Base-by-base conservation (phyloP, 2,888 invertebrate species). In the Cyclophora albipunctata region DNA sequence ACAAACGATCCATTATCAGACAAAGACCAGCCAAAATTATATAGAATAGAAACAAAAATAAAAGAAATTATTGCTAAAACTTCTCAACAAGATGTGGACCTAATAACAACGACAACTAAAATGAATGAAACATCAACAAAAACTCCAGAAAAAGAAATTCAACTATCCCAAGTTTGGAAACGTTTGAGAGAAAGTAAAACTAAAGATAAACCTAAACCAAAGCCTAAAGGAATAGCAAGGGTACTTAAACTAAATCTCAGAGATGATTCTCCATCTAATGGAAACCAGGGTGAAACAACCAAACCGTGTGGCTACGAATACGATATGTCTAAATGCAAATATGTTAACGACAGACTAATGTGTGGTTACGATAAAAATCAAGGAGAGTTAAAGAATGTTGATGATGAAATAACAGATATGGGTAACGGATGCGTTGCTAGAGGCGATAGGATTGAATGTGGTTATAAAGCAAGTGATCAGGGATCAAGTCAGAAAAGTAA, bases 351-450 rank as follows among this genome's bases (percentile, higher is more conserved):
- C 40, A 75, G 82, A 57, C 59, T 80, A 42, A 59, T 84, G 4
- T 86, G 85, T 64, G 86, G 85, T 3, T 86, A 84, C 54, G 67
- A 84, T 7, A 81, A 74, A 64, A 82, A 84, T 56, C 59, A 57
- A 43, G 78, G 72, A 3, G 49, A 63, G 3, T 40, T 59, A 5
- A 59, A 63, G 50, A 55, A 58, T 34, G 52, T 60, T 3, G 55
- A 67, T 3, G 54, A 60, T 45, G 43, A 62, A 45, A 45, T 64
- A 6, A 50, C 66, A 33, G 64, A 79, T 44, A 42, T 78, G 3
- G 73, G 71, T 3, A 72, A 78, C 47, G 79, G 75, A 2, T 85
- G 85, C 54, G 61, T 62, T 37, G 46, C 68, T 35, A 73, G 75
- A 6, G 73, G 70, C 7, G 72, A 77, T n/a, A 78, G 85, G 62